Evolutionary conservation across 2,113 vertebrate species (phyloP).

Genomic region (Tachycineta bicolor): DNA sequence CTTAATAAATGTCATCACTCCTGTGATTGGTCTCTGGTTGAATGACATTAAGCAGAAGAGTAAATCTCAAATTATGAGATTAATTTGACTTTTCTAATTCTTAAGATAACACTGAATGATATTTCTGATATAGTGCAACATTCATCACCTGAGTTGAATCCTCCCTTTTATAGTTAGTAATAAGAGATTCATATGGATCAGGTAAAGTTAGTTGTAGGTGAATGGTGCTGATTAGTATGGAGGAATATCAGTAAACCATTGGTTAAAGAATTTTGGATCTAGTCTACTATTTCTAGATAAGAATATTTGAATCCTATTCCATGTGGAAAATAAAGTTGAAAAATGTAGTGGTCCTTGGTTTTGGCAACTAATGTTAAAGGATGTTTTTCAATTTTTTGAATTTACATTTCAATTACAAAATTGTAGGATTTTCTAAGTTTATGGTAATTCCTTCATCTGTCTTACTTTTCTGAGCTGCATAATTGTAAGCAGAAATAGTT

Average conservation of each 20-base stretch:
- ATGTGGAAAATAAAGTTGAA: not conserved
- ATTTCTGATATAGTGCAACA: not conserved
- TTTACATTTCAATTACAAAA: not conserved
- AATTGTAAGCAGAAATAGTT: not conserved
- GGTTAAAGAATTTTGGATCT: not conserved
- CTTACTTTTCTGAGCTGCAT: not conserved
- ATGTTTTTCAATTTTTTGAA: not conserved
- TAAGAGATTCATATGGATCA: not conserved
- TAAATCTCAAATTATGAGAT: not conserved
- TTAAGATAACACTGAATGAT: not conserved
- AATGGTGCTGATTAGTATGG: not conserved
- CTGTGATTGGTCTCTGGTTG: not conserved
- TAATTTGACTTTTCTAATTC: not conserved
- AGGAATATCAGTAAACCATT: not conserved
- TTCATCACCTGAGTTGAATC: not conserved
- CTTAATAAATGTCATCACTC: not conserved
- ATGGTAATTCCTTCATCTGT: not conserved
- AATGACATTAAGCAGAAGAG: not conserved
- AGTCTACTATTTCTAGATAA: not conserved
- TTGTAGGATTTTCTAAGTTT: not conserved
- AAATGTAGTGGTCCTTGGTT: conserved; percentile 23
- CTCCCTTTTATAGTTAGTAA: not conserved
- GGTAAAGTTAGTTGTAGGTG: not conserved
- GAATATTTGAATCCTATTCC: not conserved
- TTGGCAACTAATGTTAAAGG: not conserved